Conservation (phyloP, 2,113 vertebrate genomes). For the Tapirus terrestris region DNA sequence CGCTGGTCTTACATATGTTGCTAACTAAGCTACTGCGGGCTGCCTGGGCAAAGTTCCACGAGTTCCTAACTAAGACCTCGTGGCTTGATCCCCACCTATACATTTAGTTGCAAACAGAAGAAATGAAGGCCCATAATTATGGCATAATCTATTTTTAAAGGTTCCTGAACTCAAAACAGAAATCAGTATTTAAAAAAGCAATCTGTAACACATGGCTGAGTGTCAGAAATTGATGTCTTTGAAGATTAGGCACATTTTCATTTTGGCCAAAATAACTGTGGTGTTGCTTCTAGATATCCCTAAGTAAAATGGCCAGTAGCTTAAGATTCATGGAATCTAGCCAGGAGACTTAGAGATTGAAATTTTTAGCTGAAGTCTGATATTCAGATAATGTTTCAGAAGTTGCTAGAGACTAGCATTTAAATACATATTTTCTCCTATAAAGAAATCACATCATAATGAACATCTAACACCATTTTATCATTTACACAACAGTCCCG, state of each 20-base stretch:
- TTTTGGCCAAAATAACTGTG: background rate
- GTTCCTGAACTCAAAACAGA: background rate
- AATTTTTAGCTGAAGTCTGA: background rate
- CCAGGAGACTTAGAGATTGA: background rate
- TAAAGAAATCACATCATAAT: background rate
- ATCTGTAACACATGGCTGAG: background rate
- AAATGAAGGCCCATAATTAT: background rate
- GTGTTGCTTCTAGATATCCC: background rate
- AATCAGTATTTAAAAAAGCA: background rate
- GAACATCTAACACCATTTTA: slow-evolving; percentile 5
- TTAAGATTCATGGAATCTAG: background rate
- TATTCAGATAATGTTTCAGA: slow-evolving; percentile 10
- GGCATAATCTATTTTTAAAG: background rate
- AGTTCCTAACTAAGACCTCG: background rate
- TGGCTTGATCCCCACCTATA: background rate
- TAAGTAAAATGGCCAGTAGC: background rate
- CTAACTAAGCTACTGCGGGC: background rate
- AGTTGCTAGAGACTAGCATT: background rate
- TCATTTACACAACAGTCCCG: background rate
- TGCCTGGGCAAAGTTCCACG: background rate
- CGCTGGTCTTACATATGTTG: background rate
- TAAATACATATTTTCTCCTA: background rate
- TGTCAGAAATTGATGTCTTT: background rate
- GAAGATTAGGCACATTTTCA: background rate
- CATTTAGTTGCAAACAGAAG: background rate